Evolutionary conservation across 1,140 invertebrate genomes (phyloP), one percentile per base, ranked within the genome.

Genomic region (Ephestia elutella): DNA sequence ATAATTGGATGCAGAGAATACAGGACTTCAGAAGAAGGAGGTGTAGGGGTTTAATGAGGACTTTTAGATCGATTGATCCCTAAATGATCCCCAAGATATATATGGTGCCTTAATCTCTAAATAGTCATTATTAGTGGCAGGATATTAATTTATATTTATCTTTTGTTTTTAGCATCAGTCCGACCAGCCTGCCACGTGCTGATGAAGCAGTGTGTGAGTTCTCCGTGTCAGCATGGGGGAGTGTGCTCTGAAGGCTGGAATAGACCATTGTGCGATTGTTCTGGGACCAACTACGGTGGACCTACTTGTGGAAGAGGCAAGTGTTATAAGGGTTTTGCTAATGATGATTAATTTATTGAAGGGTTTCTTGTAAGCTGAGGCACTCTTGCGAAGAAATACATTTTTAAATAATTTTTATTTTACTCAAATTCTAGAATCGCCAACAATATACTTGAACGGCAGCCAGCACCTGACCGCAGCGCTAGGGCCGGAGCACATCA

Each of bases 161-260:
- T 32, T 11, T 32, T 10, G 9, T 32, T 62, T 75, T 1, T 88
- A 96, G 95, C 94, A 19, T 95, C 95, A 49, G 94, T 97, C 49
- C 92, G 95, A 65, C 94, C 96, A 9, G 93, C 95, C 17, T 97
- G 96, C 81, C 96, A 96, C 79, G 92, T 93, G 35, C 92, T 95
- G 66, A 90, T 94, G 44, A 91, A 94, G 56, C 95, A 97, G 70
- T 99, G 98, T 81, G 90, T 91, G 32, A 89, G 90, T 44, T 93
- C 93, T 2, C 96, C 97, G 0, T 99, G 98, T 81, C 93, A 97
- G 79, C 97, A 99, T 78, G 93, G 94, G 15, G 97, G 97, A 11
- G 87, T 91, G 25, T 99, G 98, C 86, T 87, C 92, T 11, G 97
- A 99, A 86, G 98, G 97, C 5, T 99, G 98, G 97, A 98, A 99